phyloP scores from a whole-genome alignment of 2,888 invertebrate species.

The Liposcelis brunnea region DNA sequence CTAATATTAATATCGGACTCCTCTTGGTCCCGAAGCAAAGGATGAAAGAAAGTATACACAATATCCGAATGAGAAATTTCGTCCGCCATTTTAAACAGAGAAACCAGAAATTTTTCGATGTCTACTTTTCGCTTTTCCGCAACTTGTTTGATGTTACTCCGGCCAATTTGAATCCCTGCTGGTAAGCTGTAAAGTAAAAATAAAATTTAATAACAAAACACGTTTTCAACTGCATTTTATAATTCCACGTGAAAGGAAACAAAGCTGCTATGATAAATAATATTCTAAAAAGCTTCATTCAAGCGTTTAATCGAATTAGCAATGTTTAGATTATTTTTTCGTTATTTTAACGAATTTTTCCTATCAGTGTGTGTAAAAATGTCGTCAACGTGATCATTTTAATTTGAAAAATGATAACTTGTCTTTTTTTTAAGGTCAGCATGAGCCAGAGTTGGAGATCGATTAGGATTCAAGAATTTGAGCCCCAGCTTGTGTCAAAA shows the following conservation, averaged over 20 bases:
- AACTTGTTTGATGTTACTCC: conserved; percentile 88
- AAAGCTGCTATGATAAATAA: too few relatives aligned
- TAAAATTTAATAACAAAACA: too few relatives aligned
- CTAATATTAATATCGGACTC: conserved; percentile 63
- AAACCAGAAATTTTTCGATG: conserved; percentile 72
- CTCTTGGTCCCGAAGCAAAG: conserved; percentile 83
- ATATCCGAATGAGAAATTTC: conserved; percentile 92
- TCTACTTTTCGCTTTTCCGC: conserved; percentile 83
- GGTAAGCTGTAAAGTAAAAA: conserved; percentile 36
- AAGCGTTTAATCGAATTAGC: background rate
- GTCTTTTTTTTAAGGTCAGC: too few relatives aligned
- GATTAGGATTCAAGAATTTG: too few relatives aligned
- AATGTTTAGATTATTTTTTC: background rate
- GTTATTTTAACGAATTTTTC: background rate
- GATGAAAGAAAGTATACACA: conserved; percentile 98
- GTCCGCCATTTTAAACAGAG: conserved; percentile 70
- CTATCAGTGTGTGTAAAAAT: background rate
- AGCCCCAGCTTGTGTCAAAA: too few relatives aligned
- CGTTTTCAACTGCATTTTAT: too few relatives aligned
- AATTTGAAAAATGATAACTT: too few relatives aligned
- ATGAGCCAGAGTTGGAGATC: too few relatives aligned
- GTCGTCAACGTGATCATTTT: too few relatives aligned
- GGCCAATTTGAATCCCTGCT: conserved; percentile 60
- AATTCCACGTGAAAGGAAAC: too few relatives aligned
- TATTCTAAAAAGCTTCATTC: conserved; percentile 3